Conservation (phyloP, 2,113 vertebrate species). For the Rhea pennata region DNA sequence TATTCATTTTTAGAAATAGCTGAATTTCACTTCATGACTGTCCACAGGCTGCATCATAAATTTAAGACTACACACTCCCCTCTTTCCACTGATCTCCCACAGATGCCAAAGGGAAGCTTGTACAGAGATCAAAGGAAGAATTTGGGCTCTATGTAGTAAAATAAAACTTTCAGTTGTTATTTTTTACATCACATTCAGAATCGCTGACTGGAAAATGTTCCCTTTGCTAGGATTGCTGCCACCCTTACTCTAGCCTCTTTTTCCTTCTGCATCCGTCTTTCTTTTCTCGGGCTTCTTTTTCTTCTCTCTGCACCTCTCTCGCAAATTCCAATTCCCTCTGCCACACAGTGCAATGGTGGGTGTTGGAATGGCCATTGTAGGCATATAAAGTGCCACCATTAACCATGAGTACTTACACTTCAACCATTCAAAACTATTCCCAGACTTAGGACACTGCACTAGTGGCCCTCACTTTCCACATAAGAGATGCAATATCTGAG, state of each 20-base stretch:
- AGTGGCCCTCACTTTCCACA: neutral
- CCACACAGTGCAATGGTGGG: neutral
- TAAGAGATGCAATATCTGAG: neutral
- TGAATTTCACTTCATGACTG: conserved; percentile 30
- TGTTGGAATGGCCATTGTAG: neutral
- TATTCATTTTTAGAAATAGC: neutral
- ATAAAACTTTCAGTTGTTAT: conserved; percentile 70
- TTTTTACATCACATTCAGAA: conserved; percentile 63
- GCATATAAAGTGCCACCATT: neutral
- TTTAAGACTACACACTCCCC: conserved; percentile 26
- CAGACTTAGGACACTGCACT: neutral
- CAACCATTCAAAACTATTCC: neutral
- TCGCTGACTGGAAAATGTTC: conserved; percentile 53
- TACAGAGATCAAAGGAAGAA: conserved; percentile 67
- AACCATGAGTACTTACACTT: neutral
- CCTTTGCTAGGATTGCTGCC: conserved; percentile 29
- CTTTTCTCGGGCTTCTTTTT: neutral
- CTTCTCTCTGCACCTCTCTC: neutral
- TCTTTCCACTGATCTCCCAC: conserved; percentile 53
- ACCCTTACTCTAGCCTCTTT: neutral
- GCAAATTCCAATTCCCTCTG: neutral
- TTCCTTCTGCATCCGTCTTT: neutral
- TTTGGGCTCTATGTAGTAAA: conserved; percentile 59
- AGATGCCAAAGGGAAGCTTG: conserved; percentile 68
- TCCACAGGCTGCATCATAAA: conserved; percentile 27